Base-by-base conservation (phyloP, 2,888 invertebrate genomes). In the Cataglyphis albicans region DNA sequence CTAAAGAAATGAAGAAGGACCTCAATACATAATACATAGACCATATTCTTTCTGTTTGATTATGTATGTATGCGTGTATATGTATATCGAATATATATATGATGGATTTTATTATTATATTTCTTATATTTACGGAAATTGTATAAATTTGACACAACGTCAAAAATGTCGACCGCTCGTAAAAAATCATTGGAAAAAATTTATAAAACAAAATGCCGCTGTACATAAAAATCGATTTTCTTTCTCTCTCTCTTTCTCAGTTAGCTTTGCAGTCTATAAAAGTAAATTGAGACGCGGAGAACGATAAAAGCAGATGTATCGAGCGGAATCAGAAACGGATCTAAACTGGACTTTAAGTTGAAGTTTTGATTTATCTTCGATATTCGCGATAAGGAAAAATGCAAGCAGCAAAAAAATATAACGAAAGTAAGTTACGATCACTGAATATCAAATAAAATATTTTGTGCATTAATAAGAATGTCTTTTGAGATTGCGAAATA, bases 261-360 rank as follows among this genome's bases (percentile, higher is more conserved):
- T 85, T 72, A 63, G 35, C 18, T 64, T 78, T 68, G 55, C 25
- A 38, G 44, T 41, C 65, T 38, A 81, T 86, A 86, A 82, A 81
- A 70, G 21, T 9, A 25, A 61, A 76, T 52, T 59, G 55, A 18
- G 44, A 61, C 25, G n/a, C n/a, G n/a, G 15, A 35, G 44, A 68
- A 41, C 63, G 67, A 64, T 78, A 73, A 70, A 70, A 52, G n/a
- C 59, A 70, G 48, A 80, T 21, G 55, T 80, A 63, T 72, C 74
- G 21, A 15, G 3, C 1, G 5, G 9, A 59, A 32, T 35, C 21
- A 76, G 32, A 48, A 67, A 35, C 38, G 38, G 29, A 57, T 72
- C 35, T 48, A 67, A 81, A 38, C 25, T 9, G 15, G 25, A 64
- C 61, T 15, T 65, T 57, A 70, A 57, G 41, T 57, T 55, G 21